A percentile compares a stretch with the other conserved stretches of the same genome.
phyloP scores from a whole-genome alignment of 2,888 invertebrate genomes.

The Lysandra bellargus region DNA sequence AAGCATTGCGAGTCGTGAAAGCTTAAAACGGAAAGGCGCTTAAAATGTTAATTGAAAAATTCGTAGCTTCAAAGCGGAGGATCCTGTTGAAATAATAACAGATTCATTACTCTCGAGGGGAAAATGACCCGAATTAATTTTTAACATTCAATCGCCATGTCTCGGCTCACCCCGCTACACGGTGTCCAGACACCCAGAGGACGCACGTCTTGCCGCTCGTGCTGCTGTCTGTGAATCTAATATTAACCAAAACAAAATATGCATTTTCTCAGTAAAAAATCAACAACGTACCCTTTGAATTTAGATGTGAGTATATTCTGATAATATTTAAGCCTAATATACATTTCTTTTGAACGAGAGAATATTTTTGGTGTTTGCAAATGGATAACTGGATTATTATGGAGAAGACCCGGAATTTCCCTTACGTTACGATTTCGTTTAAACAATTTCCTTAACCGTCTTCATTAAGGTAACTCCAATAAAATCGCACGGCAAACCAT shows the following conservation, averaged over 20 bases:
- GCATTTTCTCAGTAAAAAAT: conserved; percentile 16
- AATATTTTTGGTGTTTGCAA: background rate
- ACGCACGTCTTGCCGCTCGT: conserved; percentile 44
- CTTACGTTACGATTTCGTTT: conserved; percentile 33
- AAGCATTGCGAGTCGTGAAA: background rate
- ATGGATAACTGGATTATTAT: background rate
- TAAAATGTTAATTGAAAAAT: conserved; percentile 8
- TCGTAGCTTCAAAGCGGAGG: conserved; percentile 20
- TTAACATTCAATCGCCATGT: conserved; percentile 71
- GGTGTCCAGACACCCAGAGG: conserved; percentile 50
- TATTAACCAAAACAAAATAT: conserved; percentile 30
- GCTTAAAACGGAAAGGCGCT: background rate
- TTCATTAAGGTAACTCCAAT: conserved; percentile 57
- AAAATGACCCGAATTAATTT: conserved; percentile 77
- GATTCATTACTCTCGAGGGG: conserved; percentile 62
- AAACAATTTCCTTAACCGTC: conserved; percentile 45
- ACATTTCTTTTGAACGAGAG: background rate
- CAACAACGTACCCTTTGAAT: background rate
- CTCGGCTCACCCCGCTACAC: conserved; percentile 56
- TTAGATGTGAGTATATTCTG: background rate
- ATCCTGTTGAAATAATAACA: conserved; percentile 60
- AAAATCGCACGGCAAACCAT: conserved; percentile 68
- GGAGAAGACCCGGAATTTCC: background rate
- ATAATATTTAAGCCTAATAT: background rate
- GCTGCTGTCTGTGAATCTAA: conserved; percentile 26